phyloP scores from a whole-genome alignment of 1,140 invertebrate species.

The Drosophila tani region DNA sequence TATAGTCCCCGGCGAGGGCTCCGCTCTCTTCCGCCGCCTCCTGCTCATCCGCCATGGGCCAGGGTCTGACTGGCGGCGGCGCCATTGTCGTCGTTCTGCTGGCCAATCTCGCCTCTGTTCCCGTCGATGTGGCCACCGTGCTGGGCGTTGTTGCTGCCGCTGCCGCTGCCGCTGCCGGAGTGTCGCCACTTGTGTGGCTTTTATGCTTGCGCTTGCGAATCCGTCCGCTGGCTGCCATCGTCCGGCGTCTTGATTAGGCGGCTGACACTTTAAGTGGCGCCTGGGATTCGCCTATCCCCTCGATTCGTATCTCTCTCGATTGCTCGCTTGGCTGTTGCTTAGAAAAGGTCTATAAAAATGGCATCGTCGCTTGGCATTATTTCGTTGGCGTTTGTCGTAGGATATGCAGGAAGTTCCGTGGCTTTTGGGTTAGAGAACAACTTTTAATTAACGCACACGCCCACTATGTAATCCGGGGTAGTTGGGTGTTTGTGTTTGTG shows the following conservation, averaged over 20 bases:
- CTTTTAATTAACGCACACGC: constrained; percentile 60
- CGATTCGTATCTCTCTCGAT: constrained; percentile 17
- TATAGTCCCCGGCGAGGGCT: constrained; percentile 38
- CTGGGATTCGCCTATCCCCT: constrained; percentile 35
- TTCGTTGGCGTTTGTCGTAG: constrained; percentile 47
- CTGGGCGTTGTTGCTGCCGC: constrained; percentile 28
- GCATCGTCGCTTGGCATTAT: constrained; percentile 68
- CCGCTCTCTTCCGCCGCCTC: constrained; percentile 36
- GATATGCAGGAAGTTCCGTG: constrained; percentile 69
- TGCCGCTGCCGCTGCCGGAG: constrained; percentile 45
- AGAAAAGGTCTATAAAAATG: constrained; percentile 79
- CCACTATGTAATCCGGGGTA: constrained; percentile 9
- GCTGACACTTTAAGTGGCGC: constrained; percentile 51
- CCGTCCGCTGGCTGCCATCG: constrained; percentile 59
- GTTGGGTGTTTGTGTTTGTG: constrained; percentile 22
- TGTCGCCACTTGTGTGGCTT: constrained; percentile 63
- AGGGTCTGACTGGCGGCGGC: constrained; percentile 10
- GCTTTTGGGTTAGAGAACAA: constrained; percentile 46
- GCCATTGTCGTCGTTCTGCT: constrained; percentile 22
- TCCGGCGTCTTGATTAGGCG: constrained; percentile 46
- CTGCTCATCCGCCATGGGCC: constrained; percentile 38
- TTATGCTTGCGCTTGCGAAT: constrained; percentile 73
- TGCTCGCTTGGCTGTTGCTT: constrained; percentile 33
- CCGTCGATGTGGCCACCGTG: constrained; percentile 2
- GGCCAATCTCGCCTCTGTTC: constrained; percentile 11